Conservation (phyloP, 2,113 vertebrate genomes). For the Otocyon megalotis region DNA sequence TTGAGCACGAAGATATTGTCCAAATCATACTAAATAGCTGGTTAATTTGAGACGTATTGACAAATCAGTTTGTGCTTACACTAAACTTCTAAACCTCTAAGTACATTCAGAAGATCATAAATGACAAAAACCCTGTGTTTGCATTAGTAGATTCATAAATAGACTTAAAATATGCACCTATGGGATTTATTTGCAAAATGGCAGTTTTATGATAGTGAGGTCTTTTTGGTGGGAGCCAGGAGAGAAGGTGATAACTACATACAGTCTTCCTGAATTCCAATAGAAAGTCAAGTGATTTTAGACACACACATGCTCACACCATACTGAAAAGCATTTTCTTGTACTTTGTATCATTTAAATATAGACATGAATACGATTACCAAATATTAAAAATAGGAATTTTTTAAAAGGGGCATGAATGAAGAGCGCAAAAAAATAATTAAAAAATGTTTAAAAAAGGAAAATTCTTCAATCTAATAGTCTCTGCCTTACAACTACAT, state of each 20-base stretch:
- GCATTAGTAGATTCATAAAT: background rate
- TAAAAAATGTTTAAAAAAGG: background rate
- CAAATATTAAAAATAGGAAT: background rate
- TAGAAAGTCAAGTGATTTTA: slow-evolving; percentile 14
- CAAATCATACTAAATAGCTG: slow-evolving; percentile 9
- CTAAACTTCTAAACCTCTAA: background rate
- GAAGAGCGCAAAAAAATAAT: background rate
- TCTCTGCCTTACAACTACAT: background rate
- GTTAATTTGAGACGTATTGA: slow-evolving; percentile 28
- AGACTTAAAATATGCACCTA: background rate
- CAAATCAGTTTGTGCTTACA: background rate
- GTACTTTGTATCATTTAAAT: background rate
- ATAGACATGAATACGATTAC: background rate
- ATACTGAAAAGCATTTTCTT: slow-evolving; percentile 24
- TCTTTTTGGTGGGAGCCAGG: background rate
- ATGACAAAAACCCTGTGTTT: background rate
- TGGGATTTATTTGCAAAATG: background rate
- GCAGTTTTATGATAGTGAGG: background rate
- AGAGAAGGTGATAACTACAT: background rate
- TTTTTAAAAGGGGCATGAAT: background rate
- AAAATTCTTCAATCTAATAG: background rate
- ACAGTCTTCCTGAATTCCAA: slow-evolving; percentile 5
- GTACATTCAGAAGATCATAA: background rate
- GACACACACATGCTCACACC: background rate
- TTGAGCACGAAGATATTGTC: background rate